phyloP scores from a whole-genome alignment of 2,797 vertebrate species.

The Aselliscus stoliczkanus region DNA sequence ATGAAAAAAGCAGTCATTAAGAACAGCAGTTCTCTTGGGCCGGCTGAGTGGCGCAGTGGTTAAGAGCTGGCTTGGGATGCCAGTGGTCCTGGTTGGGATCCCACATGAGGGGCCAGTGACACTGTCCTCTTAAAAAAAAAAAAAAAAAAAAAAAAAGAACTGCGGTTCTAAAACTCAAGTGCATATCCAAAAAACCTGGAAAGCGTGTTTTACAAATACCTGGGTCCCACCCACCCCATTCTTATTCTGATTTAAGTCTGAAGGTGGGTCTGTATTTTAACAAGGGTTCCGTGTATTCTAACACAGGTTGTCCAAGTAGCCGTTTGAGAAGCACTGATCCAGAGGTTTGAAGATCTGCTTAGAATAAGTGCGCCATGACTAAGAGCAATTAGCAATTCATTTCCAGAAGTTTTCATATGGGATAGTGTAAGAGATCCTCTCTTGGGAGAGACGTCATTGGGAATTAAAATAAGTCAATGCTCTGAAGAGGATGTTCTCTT shows the following conservation, averaged over 20 bases:
- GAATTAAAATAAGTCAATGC: slow-evolving; percentile 16
- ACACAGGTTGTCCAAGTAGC: background rate
- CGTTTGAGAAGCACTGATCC: background rate
- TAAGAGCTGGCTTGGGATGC: no score
- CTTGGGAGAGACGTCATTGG: slow-evolving; percentile 31
- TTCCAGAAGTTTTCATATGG: slow-evolving; percentile 35
- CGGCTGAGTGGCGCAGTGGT: no score
- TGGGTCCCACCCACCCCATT: background rate
- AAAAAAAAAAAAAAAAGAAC: no score
- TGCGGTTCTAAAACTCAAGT: background rate
- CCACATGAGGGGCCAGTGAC: no score
- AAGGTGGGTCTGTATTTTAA: background rate
- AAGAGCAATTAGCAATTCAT: slow-evolving; percentile 40
- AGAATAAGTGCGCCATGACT: background rate
- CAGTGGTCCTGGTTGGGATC: no score
- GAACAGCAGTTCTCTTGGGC: background rate
- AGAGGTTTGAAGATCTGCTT: slow-evolving; percentile 9
- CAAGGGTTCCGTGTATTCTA: background rate
- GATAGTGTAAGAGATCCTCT: slow-evolving; percentile 25
- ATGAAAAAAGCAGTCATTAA: background rate
- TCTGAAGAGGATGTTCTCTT: slow-evolving; percentile 20
- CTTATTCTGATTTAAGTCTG: background rate
- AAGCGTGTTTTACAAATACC: background rate
- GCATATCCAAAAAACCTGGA: background rate
- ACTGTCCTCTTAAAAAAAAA: no score